phyloP scores from a whole-genome alignment of 2,888 invertebrate genomes.

The Parelbella ahira region DNA sequence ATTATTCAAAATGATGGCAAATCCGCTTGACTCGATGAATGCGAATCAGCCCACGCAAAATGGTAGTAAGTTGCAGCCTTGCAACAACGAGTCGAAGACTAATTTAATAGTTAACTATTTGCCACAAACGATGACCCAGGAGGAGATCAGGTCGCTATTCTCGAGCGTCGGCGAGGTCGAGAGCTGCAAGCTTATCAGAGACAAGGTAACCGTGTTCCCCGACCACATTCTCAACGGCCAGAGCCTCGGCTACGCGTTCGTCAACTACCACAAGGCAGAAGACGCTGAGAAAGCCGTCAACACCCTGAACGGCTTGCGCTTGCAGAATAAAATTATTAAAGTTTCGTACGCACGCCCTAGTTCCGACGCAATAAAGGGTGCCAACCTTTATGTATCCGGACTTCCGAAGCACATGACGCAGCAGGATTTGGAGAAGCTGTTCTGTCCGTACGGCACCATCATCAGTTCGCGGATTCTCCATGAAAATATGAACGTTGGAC shows the following conservation, averaged over 20 bases:
- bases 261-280: slow-evolving; percentile 98
- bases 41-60: slow-evolving; percentile 85
- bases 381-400: slow-evolving; percentile 98
- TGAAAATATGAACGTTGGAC: slow-evolving; percentile 93
- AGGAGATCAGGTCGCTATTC: slow-evolving; percentile 96
- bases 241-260: slow-evolving; percentile 99
- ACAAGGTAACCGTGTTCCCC: slow-evolving; percentile 92
- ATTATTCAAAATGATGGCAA: slow-evolving; percentile 76
- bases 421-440: slow-evolving; percentile 94
- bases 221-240: slow-evolving; percentile 88
- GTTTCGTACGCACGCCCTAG: slow-evolving; percentile 95
- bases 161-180: slow-evolving; percentile 98
- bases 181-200: slow-evolving; percentile 97
- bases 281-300: slow-evolving; percentile 99
- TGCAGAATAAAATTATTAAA: slow-evolving; percentile 95
- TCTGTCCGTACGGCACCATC: slow-evolving; percentile 96
- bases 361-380: slow-evolving; percentile 98
- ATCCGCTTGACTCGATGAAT: slow-evolving; percentile 75
- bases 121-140: slow-evolving; percentile 99
- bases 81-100: slow-evolving; percentile 96
- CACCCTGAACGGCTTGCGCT: slow-evolving; percentile 96
- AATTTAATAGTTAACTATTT: slow-evolving; percentile 99
- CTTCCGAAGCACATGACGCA: slow-evolving; percentile 98
- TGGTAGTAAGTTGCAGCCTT: slow-evolving; percentile 84
- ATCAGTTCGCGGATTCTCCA: slow-evolving; percentile 98